Evolutionary conservation across 1,140 invertebrate species (phyloP), one percentile per base, ranked within the genome.

Genomic region (Orius insidiosus): DNA sequence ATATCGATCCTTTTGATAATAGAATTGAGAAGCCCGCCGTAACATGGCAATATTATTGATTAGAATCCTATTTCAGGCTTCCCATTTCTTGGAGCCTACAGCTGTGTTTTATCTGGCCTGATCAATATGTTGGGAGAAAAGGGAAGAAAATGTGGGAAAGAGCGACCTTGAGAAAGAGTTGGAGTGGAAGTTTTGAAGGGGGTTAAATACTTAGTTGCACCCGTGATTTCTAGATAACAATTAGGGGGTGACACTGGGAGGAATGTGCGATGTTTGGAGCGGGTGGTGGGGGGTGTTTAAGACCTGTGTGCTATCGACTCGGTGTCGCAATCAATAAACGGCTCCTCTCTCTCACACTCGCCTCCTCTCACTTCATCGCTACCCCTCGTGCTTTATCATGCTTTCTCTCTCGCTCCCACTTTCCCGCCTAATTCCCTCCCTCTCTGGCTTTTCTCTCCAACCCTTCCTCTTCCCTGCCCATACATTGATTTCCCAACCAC

Each of bases 241-340:
- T 43, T 43, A 43, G 41, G n/a, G 35, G 35, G n/a, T n/a, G 35
- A 15, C 18, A 15, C 5, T 24, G 41, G 24, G 35, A 32, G 41
- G 41, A 40, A 40, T 40, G 38, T 40, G 38, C 38, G 41, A 32
- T 32, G 41, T 43, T 43, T 31, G 16, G 41, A 32, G 16, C 13
- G 5, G 38, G 14, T n/a, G 41, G n/a, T 43, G 24, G 41, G 41
- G 41, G 41, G 41, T 31, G 41, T 43, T 43, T 43, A 43, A 43
- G 41, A 43, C 41, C 41, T 43, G 41, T 43, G 41, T 43, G 41
- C 41, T 43, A 43, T 43, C 41, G 41, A 43, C 41, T 43, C 41
- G 41, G 41, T 43, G 41, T 43, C 41, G 41, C 41, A 43, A 43
- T 43, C 41, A 43, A 43, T 43, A 43, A 43, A 43, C 41, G 24